Evolutionary conservation across 2,888 invertebrate genomes (phyloP).

Genomic region (Hydrotaea diabolus): DNA sequence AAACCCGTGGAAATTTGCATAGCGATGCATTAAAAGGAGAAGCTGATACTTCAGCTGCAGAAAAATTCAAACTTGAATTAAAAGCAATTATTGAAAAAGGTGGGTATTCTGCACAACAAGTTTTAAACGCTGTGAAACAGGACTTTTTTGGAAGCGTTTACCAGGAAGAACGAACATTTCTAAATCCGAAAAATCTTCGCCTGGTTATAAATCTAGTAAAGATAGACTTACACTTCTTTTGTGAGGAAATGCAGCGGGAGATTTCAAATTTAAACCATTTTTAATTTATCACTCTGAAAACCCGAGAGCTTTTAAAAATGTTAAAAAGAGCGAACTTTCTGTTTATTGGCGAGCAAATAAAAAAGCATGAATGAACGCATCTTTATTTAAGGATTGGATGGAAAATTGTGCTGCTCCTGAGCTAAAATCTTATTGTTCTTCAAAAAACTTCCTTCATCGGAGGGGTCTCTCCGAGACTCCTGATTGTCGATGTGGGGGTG

Average conservation of each 20-base stretch:
- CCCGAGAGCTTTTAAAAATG: neutral
- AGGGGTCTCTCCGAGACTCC: too few relatives aligned
- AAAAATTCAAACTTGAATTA: neutral
- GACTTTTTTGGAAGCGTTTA: conserved; percentile 5
- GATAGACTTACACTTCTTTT: neutral
- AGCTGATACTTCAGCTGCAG: neutral
- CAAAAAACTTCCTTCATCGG: too few relatives aligned
- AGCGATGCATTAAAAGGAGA: neutral
- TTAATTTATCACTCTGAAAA: conserved; percentile 1
- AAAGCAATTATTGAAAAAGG: neutral
- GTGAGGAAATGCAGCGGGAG: neutral
- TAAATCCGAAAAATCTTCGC: neutral
- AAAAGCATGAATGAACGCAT: conserved; percentile 5
- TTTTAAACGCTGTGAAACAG: conserved; percentile 13
- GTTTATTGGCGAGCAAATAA: conserved; percentile 8
- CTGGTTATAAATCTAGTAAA: neutral
- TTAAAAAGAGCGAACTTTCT: neutral
- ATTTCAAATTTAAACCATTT: conserved; percentile 7
- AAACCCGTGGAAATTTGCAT: conserved; percentile 10
- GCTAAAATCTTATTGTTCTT: too few relatives aligned
- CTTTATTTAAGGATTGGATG: conserved; percentile 1
- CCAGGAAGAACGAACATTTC: neutral
- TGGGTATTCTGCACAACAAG: conserved; percentile 6
- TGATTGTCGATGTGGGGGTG: too few relatives aligned
- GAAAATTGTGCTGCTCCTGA: neutral